These are phyloP conservation scores for Dysidea cf. avara DNA, from an alignment of 37 sponge, comb jelly and placozoan species.

Conservation along the genomic window DNA sequence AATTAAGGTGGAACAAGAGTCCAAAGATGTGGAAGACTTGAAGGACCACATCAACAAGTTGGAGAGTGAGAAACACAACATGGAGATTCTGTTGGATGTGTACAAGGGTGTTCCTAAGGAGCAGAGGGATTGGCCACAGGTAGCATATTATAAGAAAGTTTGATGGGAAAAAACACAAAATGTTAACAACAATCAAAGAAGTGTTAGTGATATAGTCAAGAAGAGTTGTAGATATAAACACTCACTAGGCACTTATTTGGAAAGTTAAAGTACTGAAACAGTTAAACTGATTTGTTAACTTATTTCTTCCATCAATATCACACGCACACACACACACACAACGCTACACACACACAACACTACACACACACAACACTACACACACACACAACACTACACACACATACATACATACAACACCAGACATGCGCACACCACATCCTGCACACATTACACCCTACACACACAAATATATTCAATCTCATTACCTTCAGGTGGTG, in stretches of 20 bases:
- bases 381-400: slow-evolving; percentile 24
- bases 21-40: background rate
- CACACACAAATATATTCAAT: too few species aligned
- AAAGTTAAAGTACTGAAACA: too few species aligned
- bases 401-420: slow-evolving; percentile 14
- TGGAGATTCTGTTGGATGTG: slow-evolving; percentile 11
- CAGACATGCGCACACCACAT: background rate
- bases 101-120: background rate
- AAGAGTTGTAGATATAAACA: too few species aligned
- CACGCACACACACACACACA: slow-evolving; percentile 20
- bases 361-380: slow-evolving; percentile 24
- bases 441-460: too few species aligned
- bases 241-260: too few species aligned
- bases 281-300: too few species aligned
- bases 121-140: background rate
- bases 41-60: background rate
- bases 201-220: too few species aligned
- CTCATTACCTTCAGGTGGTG: too few species aligned
- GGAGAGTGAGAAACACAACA: slow-evolving; percentile 5
- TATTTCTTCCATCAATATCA: background rate
- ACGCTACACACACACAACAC: slow-evolving; percentile 25
- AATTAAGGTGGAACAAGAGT: background rate
- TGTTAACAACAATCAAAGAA: too few species aligned
- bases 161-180: too few species aligned
- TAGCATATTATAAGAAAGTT: too few species aligned